These are phyloP conservation scores for Hylaea fasciaria DNA, from an alignment of 2,888 invertebrate species.

Conservation along the genomic window DNA sequence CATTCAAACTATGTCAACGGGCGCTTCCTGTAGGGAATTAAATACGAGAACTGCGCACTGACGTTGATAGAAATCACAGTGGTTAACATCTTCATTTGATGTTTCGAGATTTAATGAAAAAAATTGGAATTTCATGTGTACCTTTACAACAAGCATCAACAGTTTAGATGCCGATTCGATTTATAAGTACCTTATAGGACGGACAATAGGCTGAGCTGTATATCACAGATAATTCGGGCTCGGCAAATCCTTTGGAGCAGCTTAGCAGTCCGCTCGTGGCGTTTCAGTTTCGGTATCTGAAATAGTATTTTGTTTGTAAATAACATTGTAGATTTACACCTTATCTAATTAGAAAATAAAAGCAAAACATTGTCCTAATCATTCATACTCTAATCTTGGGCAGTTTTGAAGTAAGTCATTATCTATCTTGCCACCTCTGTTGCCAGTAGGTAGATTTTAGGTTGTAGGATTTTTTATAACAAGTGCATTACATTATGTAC, in stretches of 20 bases:
- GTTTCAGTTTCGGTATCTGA: slow-evolving; percentile 67
- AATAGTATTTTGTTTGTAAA: slow-evolving; percentile 36
- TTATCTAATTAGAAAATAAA: background rate
- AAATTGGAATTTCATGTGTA: too few species aligned
- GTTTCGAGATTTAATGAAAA: too few species aligned
- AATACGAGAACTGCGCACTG: too few species aligned
- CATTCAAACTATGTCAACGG: too few species aligned
- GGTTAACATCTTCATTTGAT: too few species aligned
- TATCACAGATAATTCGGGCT: slow-evolving; percentile 86
- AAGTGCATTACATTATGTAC: background rate
- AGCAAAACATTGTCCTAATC: background rate
- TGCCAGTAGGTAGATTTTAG: background rate
- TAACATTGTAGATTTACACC: background rate
- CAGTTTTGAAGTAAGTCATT: too few species aligned
- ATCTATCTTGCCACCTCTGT: too few species aligned
- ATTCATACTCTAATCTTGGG: too few species aligned
- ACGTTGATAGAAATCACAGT: too few species aligned
- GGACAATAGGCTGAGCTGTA: slow-evolving; percentile 86
- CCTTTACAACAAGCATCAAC: too few species aligned
- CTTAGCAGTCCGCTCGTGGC: slow-evolving; percentile 81
- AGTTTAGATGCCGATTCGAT: background rate
- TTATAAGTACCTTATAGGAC: slow-evolving; percentile 78
- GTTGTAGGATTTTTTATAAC: background rate
- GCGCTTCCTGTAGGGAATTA: too few species aligned
- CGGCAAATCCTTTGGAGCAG: slow-evolving; percentile 82